phyloP scores from a whole-genome alignment of 1,140 invertebrate species.

The Thaumetopoea pityocampa region DNA sequence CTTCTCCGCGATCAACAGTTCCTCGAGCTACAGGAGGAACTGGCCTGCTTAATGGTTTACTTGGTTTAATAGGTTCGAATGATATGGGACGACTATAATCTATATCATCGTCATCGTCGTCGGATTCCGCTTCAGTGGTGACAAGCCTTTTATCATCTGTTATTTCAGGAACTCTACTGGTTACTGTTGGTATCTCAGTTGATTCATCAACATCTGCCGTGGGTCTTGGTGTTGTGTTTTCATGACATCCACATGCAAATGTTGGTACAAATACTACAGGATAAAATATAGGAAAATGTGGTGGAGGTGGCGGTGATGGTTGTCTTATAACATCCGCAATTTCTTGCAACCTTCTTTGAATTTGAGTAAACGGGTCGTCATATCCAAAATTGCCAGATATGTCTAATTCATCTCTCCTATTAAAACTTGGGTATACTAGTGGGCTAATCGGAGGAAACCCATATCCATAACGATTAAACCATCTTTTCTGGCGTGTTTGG shows the following conservation, averaged over 20 bases:
- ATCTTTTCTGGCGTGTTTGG: constrained; percentile 44
- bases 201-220: background rate
- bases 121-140: constrained; percentile 20
- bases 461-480: constrained; percentile 37
- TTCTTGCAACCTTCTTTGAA: constrained; percentile 41
- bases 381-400: constrained; percentile 29
- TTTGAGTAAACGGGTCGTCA: constrained; percentile 33
- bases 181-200: background rate
- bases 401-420: constrained; percentile 33
- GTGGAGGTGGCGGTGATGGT: constrained; percentile 18
- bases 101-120: constrained; percentile 19
- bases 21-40: constrained; percentile 29
- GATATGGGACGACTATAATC: constrained; percentile 27
- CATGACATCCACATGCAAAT: constrained; percentile 28
- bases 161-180: constrained; percentile 26
- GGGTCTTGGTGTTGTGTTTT: background rate
- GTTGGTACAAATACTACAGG: constrained; percentile 41
- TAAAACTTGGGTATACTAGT: constrained; percentile 21
- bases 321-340: constrained; percentile 31
- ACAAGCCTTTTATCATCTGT: constrained; percentile 37
- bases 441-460: constrained; percentile 32
- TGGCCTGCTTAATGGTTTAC: constrained; percentile 22
- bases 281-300: constrained; percentile 31
- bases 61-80: constrained; percentile 26
- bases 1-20: constrained; percentile 1